These are phyloP conservation scores for Litocranius walleri DNA, from an alignment of 2,113 vertebrate genomes.

Conservation along the genomic window DNA sequence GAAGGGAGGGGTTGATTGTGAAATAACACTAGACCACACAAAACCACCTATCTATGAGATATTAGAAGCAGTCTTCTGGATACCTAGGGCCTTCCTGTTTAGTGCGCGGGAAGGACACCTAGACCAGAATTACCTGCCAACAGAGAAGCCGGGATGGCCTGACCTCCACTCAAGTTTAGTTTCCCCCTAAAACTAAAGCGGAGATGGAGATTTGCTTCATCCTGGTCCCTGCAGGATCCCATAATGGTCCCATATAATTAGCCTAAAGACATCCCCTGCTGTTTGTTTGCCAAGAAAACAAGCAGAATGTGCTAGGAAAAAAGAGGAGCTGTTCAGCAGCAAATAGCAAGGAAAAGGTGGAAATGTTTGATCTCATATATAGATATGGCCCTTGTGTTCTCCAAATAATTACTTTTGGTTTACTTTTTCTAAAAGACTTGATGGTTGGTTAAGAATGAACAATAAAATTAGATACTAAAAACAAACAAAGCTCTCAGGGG, in stretches of 20 bases:
- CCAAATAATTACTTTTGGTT: conserved; percentile 55
- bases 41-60: background rate
- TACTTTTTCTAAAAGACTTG: conserved; percentile 58
- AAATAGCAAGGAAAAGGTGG: conserved; percentile 48
- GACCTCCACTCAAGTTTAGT: background rate
- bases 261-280: conserved; percentile 55
- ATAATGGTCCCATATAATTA: background rate
- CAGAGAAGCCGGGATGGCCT: background rate
- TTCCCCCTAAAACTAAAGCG: background rate
- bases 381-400: conserved; percentile 39
- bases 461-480: conserved; percentile 68
- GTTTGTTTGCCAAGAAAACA: conserved; percentile 40
- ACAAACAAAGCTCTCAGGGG: conserved; percentile 32
- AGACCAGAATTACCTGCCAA: background rate
- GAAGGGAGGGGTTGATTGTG: background rate
- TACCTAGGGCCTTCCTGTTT: background rate
- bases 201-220: background rate
- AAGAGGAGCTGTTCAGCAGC: conserved; percentile 52
- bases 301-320: conserved; percentile 28
- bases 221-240: background rate
- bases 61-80: background rate
- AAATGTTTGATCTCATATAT: conserved; percentile 56
- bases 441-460: conserved; percentile 68
- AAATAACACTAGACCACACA: background rate
- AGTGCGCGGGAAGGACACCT: background rate